phyloP scores from a whole-genome alignment of 2,888 invertebrate species.

The Erannis defoliaria region DNA sequence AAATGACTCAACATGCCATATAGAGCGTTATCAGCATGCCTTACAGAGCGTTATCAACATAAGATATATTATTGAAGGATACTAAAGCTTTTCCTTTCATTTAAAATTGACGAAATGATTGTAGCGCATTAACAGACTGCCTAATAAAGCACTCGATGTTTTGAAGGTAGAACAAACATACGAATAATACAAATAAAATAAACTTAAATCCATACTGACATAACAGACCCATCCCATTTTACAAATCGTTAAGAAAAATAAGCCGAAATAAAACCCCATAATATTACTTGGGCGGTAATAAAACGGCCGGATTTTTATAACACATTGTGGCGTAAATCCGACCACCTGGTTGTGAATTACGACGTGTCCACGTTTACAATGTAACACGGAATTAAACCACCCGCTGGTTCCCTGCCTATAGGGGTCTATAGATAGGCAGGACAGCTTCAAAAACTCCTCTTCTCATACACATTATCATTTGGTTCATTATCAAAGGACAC shows the following conservation, averaged over 20 bases:
- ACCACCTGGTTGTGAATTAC: constrained; percentile 69
- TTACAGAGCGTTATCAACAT: too few species aligned
- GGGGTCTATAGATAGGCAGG: background rate
- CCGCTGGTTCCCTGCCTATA: constrained; percentile 4
- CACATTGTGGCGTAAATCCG: constrained; percentile 69
- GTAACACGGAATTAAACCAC: constrained; percentile 61
- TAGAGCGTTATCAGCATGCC: too few species aligned
- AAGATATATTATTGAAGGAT: too few species aligned
- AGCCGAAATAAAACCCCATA: constrained; percentile 54
- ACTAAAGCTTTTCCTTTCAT: too few species aligned
- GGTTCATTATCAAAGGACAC: too few species aligned
- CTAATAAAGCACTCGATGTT: too few species aligned
- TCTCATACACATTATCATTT: too few species aligned
- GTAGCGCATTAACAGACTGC: too few species aligned
- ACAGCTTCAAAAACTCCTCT: background rate
- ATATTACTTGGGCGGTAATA: constrained; percentile 58
- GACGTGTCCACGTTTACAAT: constrained; percentile 57
- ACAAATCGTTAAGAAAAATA: constrained; percentile 42
- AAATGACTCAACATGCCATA: too few species aligned
- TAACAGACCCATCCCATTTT: constrained; percentile 29
- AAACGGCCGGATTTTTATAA: constrained; percentile 70
- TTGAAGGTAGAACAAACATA: too few species aligned
- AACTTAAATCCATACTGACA: constrained; percentile 9
- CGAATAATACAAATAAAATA: constrained; percentile 1
- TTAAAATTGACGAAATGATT: too few species aligned